phyloP scores from a whole-genome alignment of 1,140 invertebrate genomes.

The Drosophila insularis region DNA sequence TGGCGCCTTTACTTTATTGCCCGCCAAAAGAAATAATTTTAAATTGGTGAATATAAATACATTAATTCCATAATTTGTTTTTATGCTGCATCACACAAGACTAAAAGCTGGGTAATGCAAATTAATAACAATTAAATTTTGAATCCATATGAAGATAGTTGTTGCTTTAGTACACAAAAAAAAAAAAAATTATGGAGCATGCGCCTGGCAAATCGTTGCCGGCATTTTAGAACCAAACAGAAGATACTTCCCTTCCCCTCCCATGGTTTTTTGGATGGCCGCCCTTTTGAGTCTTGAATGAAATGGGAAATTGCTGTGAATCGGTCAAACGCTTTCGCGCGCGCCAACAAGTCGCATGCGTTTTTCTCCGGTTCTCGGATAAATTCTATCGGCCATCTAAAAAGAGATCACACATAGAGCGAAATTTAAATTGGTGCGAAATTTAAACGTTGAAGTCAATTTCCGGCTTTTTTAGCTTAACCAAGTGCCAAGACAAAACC shows the following conservation, averaged over 20 bases:
- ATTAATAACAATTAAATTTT: not conserved
- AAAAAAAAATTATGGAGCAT: conserved; percentile 34
- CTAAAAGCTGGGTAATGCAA: too few species aligned
- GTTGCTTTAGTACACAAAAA: not conserved
- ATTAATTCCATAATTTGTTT: too few species aligned
- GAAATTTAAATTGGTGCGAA: conserved; percentile 32
- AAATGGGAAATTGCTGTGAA: conserved; percentile 22
- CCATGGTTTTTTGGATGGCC: conserved; percentile 12
- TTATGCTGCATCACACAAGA: too few species aligned
- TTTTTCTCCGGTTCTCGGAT: conserved; percentile 45
- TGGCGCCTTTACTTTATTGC: not conserved
- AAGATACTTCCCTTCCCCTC: not conserved
- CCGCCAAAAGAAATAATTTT: not conserved
- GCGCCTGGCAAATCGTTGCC: conserved; percentile 38
- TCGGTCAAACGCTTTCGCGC: conserved; percentile 57
- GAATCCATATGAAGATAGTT: too few species aligned
- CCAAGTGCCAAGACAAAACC: conserved; percentile 41
- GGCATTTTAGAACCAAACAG: conserved; percentile 51
- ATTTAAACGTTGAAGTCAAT: conserved; percentile 58
- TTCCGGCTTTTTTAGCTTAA: conserved; percentile 47
- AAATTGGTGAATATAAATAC: not conserved
- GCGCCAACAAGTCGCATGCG: conserved; percentile 74
- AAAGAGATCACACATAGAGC: conserved; percentile 10
- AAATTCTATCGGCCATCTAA: conserved; percentile 47
- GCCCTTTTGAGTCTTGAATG: conserved; percentile 17